phyloP scores from a whole-genome alignment of 64 coral and sea anemone species.

The Actinia equina region DNA sequence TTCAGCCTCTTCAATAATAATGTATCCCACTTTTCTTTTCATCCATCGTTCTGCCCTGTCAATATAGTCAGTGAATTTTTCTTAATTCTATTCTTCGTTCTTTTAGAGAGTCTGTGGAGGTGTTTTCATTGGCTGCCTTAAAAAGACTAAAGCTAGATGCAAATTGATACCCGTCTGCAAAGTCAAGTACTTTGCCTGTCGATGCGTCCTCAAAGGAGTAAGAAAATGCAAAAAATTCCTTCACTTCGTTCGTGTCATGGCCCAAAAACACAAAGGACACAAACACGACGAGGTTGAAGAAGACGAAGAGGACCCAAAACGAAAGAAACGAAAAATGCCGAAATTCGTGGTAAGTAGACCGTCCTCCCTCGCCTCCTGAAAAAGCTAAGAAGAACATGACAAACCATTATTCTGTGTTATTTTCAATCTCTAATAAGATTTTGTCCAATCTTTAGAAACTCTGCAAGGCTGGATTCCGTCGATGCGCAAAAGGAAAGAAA shows the following conservation, averaged over 20 bases:
- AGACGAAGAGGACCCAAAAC: background rate
- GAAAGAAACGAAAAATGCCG: background rate
- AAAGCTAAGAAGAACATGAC: too few relatives aligned
- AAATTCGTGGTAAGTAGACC: background rate
- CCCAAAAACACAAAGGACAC: background rate
- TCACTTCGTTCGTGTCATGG: background rate
- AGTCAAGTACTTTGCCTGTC: constrained; percentile 33
- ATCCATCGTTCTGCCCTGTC: too few relatives aligned
- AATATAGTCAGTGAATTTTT: background rate
- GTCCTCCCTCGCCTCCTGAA: background rate
- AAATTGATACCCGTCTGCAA: constrained; percentile 16
- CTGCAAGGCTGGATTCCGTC: background rate
- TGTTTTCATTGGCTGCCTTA: constrained; percentile 13
- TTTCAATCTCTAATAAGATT: background rate
- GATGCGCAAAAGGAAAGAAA: constrained; percentile 3
- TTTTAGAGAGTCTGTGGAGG: constrained; percentile 19
- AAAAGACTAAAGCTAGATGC: background rate
- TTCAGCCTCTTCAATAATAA: too few relatives aligned
- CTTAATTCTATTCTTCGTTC: background rate
- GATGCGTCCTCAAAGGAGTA: constrained; percentile 24
- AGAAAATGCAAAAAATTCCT: constrained; percentile 10
- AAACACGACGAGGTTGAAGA: constrained; percentile 1
- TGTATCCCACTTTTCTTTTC: too few relatives aligned
- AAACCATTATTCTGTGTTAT: background rate
- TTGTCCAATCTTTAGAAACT: background rate